Percentiles rank a stretch among this genome's conserved stretches.
Conservation (phyloP, 2,888 invertebrate species). For the Tribolium freemani region DNA sequence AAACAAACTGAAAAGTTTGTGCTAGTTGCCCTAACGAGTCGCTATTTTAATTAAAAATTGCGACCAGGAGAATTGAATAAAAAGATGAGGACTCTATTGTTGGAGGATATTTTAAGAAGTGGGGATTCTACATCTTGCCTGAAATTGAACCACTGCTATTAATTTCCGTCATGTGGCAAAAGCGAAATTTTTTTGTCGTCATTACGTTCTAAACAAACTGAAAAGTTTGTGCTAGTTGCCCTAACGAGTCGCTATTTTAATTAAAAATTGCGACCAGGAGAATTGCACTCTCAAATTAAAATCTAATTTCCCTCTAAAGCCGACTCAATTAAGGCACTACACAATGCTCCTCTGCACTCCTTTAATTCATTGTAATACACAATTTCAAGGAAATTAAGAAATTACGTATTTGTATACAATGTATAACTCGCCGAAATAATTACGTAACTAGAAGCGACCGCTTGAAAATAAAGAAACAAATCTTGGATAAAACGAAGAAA, state of each 20-base stretch:
- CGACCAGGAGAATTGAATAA: conserved; percentile 10
- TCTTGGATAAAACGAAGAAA: conserved; percentile 7
- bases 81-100: conserved; percentile 26
- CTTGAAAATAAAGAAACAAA: conserved; percentile 16
- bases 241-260: conserved; percentile 7
- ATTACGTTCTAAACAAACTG: neutral
- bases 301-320: conserved; percentile 13
- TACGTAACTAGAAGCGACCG: neutral
- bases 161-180: conserved; percentile 7
- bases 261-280: conserved; percentile 9
- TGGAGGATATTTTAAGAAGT: conserved; percentile 13
- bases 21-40: neutral
- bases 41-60: conserved; percentile 19
- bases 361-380: conserved; percentile 3
- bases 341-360: conserved; percentile 2
- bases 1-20: conserved; percentile 1
- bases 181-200: neutral
- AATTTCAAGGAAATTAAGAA: conserved; percentile 20
- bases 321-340: conserved; percentile 8
- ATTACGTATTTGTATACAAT: neutral
- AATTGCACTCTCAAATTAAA: conserved; percentile 12
- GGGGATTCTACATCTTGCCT: conserved; percentile 11
- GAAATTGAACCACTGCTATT: conserved; percentile 16
- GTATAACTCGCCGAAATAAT: conserved; percentile 5
- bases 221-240: neutral